Evolutionary conservation across 1,140 invertebrate genomes (phyloP), one percentile per base, ranked within the genome.

Genomic region (Solenopsis fugax): DNA sequence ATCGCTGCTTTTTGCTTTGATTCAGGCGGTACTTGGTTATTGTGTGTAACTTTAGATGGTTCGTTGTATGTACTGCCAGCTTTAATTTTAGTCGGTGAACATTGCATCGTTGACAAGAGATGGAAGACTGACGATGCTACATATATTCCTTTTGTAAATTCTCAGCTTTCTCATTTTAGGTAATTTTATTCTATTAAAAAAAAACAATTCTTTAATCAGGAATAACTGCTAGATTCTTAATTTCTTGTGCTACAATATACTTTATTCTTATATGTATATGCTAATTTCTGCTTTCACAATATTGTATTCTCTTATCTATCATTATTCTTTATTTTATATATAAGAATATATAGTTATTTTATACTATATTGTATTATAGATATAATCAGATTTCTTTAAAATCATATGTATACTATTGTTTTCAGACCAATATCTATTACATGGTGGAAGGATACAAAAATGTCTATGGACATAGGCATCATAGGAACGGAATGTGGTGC

Each of bases 401-500:
- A 16, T 18, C 10, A 34, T n/a, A 56, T 2, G 45, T 60, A n/a
- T 52, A 12, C 52, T 60, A 50, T 41, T 69, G 24, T 86, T 92
- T 92, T 86, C 54, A 95, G 95, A 65, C 96, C 96, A 34, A 95
- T 95, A 58, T 94, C 95, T 73, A 90, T 97, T 58, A 95, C 96
- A 2, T 98, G 97, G 97, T 98, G 97, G 97, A 96, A 97, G 92
- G 97, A 97, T 37, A 93, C 96, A 41, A 95, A 95, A 67, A 93
- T 95, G 6, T 96, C 96, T 77, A 95, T 96, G 90, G 96, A 97
- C 80, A 96, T 97, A 89, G 97, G 96, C 48, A 96, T 98, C 58
- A 96, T 98, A 86, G 97, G 97, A 41, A 97, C 97, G 76, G 97
- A 97, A 90, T 95, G 96, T 89, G 97, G 97, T 29, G 96, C 97